Percentiles rank a stretch among this genome's conserved stretches.
Conservation (phyloP, 2,888 invertebrate species). For the Agrochola macilenta region DNA sequence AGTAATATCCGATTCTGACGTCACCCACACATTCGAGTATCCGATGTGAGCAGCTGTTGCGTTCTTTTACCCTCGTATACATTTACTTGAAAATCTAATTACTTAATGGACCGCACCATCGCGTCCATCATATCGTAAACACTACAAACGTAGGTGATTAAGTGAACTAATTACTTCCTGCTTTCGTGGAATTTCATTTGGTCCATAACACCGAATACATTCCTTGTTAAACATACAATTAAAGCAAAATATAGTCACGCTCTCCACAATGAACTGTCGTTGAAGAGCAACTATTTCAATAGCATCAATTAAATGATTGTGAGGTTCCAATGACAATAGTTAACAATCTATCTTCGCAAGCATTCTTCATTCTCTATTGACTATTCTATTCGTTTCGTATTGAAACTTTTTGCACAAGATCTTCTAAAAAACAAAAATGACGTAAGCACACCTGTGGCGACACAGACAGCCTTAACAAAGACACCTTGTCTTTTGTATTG, state of each 20-base stretch:
- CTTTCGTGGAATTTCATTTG: conserved; percentile 45
- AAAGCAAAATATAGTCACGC: conserved; percentile 36
- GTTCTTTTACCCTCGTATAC: conserved; percentile 39
- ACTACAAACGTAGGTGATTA: conserved; percentile 48
- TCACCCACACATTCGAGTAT: conserved; percentile 47
- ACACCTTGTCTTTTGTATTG: conserved; percentile 51
- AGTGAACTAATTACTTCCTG: conserved; percentile 55
- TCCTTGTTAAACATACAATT: conserved; percentile 18
- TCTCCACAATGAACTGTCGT: conserved; percentile 27
- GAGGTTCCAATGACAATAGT: conserved; percentile 53
- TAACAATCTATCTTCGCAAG: conserved; percentile 54
- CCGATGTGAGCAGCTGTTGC: conserved; percentile 33
- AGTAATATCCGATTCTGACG: conserved; percentile 61
- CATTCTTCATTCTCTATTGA: conserved; percentile 31
- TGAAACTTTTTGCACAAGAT: conserved; percentile 44
- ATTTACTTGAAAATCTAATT: conserved; percentile 62
- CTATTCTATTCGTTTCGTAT: conserved; percentile 48
- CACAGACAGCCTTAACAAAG: conserved; percentile 49
- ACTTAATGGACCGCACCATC: conserved; percentile 51
- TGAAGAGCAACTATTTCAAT: conserved; percentile 30
- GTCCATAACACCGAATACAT: conserved; percentile 31
- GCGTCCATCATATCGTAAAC: conserved; percentile 51
- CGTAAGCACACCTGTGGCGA: conserved; percentile 57
- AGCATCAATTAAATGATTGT: conserved; percentile 45
- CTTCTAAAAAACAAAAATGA: conserved; percentile 44